Evolutionary conservation across 2,888 invertebrate species (phyloP), one percentile per base, ranked within the genome.

Genomic region (Nymphalis c-album): DNA sequence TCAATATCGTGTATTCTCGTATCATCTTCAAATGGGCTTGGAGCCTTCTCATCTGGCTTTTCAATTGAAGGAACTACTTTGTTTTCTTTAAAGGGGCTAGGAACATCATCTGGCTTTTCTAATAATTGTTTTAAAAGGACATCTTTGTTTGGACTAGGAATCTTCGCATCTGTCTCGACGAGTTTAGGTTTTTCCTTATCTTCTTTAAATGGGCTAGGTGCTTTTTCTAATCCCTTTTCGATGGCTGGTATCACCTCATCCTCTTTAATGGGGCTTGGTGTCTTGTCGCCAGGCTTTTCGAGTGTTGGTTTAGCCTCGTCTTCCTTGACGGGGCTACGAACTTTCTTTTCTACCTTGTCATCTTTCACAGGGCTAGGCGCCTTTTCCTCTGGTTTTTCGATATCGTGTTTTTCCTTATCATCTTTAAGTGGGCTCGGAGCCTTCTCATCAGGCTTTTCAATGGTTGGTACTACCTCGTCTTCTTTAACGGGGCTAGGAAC

Each of bases 401-500:
- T 61, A 20, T 67, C 73, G 1, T 58, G 50, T 7, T 55, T 64
- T 16, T 69, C 73, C 0, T 70, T 67, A 1, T 66, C 70, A 0
- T 46, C 10, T 20, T 20, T 51, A 0, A 13, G 0, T 22, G 20
- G 20, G 22, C 7, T 20, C 13, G 51, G 22, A 13, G 10, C 22
- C 20, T 51, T 10, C 3, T 20, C 10, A 1, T 22, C 50, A 2
- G 46, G 47, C 26, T 71, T 72, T 22, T 53, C 31, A 0, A 16
- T 5, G 4, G 45, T 3, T 1, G 35, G 7, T 26, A 10, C 16
- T 1, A 17, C 26, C 1, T 47, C 48, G 2, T 26, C 18, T 0
- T 48, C 63, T 1, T 45, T 40, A 0, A 31, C 40, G 16, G 48
- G 63, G 16, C 63, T 67, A 31, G 58, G 57, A 0, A 13, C 13